Evolutionary conservation across 37 sponge, comb jelly and placozoan genomes (phyloP).

Genomic region (Agelas oroides): DNA sequence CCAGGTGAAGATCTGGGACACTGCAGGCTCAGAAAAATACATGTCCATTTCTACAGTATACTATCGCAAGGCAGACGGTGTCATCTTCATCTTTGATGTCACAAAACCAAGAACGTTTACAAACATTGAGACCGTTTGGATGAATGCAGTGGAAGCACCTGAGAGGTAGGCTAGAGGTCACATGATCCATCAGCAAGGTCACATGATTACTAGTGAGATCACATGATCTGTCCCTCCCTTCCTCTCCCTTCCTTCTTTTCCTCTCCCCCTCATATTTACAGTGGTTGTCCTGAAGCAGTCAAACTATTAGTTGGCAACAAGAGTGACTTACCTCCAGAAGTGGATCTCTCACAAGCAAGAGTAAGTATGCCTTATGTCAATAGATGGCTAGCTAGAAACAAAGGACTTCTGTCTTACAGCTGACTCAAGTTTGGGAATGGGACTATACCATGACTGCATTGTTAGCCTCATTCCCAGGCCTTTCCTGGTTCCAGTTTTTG

Average conservation of each 20-base stretch:
- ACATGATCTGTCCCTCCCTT: no score
- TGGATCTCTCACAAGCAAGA: constrained; percentile 62
- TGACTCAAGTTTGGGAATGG: no score
- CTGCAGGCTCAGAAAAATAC: constrained; percentile 88
- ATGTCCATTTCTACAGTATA: constrained; percentile 84
- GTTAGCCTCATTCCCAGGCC: no score
- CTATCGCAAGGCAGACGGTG: constrained; percentile 84
- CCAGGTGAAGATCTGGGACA: constrained; percentile 90
- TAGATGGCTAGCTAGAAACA: no score
- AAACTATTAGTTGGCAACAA: constrained; percentile 76
- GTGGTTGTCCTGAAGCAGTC: constrained; percentile 78
- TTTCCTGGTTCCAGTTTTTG: no score
- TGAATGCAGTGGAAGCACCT: constrained; percentile 66
- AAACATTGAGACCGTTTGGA: constrained; percentile 76
- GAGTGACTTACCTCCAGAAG: constrained; percentile 61
- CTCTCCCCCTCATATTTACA: neutral
- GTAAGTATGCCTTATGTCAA: constrained; percentile 9
- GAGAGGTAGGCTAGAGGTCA: constrained; percentile 48
- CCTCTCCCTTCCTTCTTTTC: no score
- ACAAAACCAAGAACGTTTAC: constrained; percentile 69
- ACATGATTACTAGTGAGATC: no score
- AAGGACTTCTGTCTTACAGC: no score
- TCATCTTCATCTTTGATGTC: constrained; percentile 81
- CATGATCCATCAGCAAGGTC: neutral
- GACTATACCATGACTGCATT: no score